Evolutionary conservation across 2,888 invertebrate genomes (phyloP), one percentile per base, ranked within the genome.

Genomic region (Cephus nigrinus): DNA sequence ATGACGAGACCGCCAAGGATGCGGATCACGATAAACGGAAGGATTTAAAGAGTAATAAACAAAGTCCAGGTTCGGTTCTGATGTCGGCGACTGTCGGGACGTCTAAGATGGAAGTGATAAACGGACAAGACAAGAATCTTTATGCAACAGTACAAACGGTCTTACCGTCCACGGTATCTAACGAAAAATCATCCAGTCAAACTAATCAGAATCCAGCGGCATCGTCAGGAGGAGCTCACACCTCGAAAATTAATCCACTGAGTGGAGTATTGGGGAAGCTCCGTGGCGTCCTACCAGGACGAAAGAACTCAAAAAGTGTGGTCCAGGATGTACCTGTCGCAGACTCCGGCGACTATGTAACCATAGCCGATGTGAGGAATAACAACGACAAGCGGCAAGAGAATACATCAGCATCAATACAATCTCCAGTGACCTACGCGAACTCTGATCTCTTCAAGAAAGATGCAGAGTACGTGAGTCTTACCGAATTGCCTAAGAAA

Each of bases 311-410:
- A 55, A 82, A 83, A 15, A 75, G 72, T 9, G 76, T 76, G 11
- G 77, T 80, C 12, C 85, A 84, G 23, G 86, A 85, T 1, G 4
- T 34, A 69, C 80, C 77, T 36, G 69, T 80, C 73, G 83, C 83
- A 73, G 95, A 95, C 91, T 93, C 94, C 79, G 97, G 96, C 83
- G 97, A 97, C 92, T 97, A 97, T 91, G 97, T 97, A 12, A 97
- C 96, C 75, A 96, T 97, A 87, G 95, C 96, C 71, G 97, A 97
- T 91, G 95, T 96, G 78, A 94, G 95, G 89, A 96, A 96, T 90
- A 96, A 96, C 88, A 96, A 96, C 88, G 94, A 95, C 88, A 95
- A 94, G 88, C 85, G 84, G 30, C 87, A 84, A 69, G 87, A 87
- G 32, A 78, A 80, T 1, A 79, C 82, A 9, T 81, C 86, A 23